Base-by-base conservation (phyloP, 2,888 invertebrate species). In the Pelosia muscerda region DNA sequence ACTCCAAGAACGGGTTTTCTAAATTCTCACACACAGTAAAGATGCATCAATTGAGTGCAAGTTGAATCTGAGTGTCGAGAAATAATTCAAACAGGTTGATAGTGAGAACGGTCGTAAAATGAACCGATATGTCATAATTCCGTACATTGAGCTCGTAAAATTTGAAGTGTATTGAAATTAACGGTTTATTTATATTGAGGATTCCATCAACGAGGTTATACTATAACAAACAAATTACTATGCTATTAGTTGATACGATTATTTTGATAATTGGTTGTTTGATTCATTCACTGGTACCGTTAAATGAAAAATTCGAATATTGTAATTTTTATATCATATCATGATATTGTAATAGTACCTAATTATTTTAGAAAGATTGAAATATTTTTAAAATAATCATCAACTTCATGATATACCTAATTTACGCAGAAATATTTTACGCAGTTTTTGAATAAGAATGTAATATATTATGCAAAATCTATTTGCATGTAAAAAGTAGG, bases 1-100 rank as follows among this genome's bases (percentile, higher is more conserved):
- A 81, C 71, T 73, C 60, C 72, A 63, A 76, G 67, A 81, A 82
- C 83, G 78, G 74, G 83, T 83, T 85, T 83, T 82, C 80, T 85
- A 81, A 85, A 84, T 84, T 85, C 85, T 78, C 84, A 81, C 76
- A 81, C 76, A 78, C 76, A 72, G 75, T 75, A 73, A 76, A 79
- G 79, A 78, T 83, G 82, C 83, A 81, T 60, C 78, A 66, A 76
- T 76, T 60, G 72, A 74, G 72, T 82, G 79, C 82, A 82, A 71
- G 74, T 57, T 31, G 56, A 59, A 69, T 64, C 66, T 70, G 54
- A n/a, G 64, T n/a, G n/a, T 62, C 55, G 54, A 31, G 22, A 59
- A 69, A 71, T 67, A 59, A 65, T 76, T 65, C 42, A 62, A 34
- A 56, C 73, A 69, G 58, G 60, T 68, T 71, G 67, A 53, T 66